Base-by-base conservation (phyloP, 2,888 invertebrate genomes). In the Athalia rosae region DNA sequence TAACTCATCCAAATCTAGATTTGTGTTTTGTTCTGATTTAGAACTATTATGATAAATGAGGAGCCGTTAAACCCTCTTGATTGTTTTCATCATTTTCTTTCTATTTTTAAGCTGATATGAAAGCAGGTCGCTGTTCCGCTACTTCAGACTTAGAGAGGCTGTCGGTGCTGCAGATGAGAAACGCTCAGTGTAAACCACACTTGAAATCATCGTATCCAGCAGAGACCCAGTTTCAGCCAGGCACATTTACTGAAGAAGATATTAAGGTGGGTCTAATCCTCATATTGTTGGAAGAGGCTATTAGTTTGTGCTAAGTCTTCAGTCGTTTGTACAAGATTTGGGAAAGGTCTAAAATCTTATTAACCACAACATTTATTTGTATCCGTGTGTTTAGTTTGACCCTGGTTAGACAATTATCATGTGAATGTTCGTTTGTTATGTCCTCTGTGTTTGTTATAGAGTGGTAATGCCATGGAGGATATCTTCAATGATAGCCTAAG, bases 191-290 rank as follows among this genome's bases (percentile, higher is more conserved):
- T 80, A 95, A 94, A n/a, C 95, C 96, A 3, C 97, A 97, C 87
- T 91, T 97, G 79, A 95, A 95, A 90, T 96, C 95, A 81, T 94
- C 95, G 0, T 97, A 97, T 90, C 95, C 96, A 0, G 95, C 94
- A 0, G 97, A 97, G 89, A 94, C 94, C 47, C 95, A 95, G 89
- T 94, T 94, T 85, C 91, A 93, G 79, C 91, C 92, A 0, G 80
- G 85, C 3, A 88, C 90, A 1, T 88, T 94, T 50, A 93, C 91
- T 76, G 95, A 95, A 80, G 94, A 94, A 77, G 94, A 94, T 82
- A 91, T 94, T 53, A 94, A 94, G 91, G 94, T 94, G 90, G 89
- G 87, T 84, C 43, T 45, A 4, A 28, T 28, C 28, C 28, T 28
- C 59, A 7, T n/a, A 59, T 9, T 7, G 13, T 63, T 28, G 63